Evolutionary conservation across 2,888 invertebrate species (phyloP).

Genomic region (Ophion slaviceki): DNA sequence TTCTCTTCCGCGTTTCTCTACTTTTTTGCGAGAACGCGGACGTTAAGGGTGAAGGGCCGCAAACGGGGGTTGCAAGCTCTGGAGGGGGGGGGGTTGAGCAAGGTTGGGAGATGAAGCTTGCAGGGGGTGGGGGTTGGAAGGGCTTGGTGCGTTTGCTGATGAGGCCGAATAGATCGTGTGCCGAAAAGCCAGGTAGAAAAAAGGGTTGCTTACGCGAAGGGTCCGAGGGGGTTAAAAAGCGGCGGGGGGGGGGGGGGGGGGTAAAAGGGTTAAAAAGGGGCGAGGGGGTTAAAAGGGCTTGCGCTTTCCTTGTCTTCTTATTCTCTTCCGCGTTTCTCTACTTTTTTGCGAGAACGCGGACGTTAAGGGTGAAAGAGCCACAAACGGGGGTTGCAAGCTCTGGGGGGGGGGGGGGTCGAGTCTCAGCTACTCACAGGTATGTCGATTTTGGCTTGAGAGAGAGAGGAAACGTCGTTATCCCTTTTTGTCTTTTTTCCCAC

Average conservation of each 20-base stretch:
- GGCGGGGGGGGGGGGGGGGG: too few species aligned
- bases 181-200: not conserved
- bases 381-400: not conserved
- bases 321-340: not conserved
- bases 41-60: slow-evolving; percentile 8
- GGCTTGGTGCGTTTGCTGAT: too few species aligned
- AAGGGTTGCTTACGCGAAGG: not conserved
- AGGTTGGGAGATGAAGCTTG: too few species aligned
- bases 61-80: not conserved
- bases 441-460: slow-evolving; percentile 46
- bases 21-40: slow-evolving; percentile 45
- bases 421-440: slow-evolving; percentile 41
- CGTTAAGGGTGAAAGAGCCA: slow-evolving; percentile 12
- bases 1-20: not conserved
- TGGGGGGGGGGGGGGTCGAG: slow-evolving; percentile 34
- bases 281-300: slow-evolving; percentile 22
- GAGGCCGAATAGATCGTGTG: too few species aligned
- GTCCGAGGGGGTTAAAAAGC: not conserved
- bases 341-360: slow-evolving; percentile 46
- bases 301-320: slow-evolving; percentile 8
- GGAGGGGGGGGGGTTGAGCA: not conserved
- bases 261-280: too few species aligned
- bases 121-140: not conserved
- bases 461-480: slow-evolving; percentile 18
- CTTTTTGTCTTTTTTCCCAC: slow-evolving; percentile 9